phyloP scores from a whole-genome alignment of 2,888 invertebrate species.

The Tyria jacobaeae region DNA sequence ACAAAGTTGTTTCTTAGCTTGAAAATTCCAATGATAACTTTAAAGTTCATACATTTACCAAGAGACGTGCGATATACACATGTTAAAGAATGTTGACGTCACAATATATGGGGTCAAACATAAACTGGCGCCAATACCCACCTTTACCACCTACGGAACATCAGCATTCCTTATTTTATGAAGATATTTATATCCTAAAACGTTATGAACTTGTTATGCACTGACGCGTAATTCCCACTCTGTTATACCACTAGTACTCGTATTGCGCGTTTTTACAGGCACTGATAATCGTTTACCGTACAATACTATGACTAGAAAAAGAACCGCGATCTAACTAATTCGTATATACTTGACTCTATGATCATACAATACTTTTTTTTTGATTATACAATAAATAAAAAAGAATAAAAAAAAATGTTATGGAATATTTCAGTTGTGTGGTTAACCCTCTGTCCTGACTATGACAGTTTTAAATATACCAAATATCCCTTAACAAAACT shows the following conservation, averaged over 20 bases:
- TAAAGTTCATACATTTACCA: background rate
- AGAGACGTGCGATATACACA: background rate
- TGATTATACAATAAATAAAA: no score
- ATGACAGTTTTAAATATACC: no score
- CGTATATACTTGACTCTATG: no score
- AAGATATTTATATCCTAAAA: slow-evolving; percentile 26
- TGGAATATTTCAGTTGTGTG: no score
- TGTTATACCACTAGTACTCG: background rate
- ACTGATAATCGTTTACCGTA: background rate
- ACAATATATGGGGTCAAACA: slow-evolving; percentile 23
- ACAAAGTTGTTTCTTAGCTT: background rate
- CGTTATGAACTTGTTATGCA: background rate
- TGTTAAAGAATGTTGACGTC: slow-evolving; percentile 12
- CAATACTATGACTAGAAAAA: background rate
- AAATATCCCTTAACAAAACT: no score
- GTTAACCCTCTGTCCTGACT: no score
- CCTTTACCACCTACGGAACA: slow-evolving; percentile 13
- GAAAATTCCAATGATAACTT: background rate
- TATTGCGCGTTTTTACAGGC: background rate
- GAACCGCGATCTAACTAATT: no score
- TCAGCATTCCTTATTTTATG: slow-evolving; percentile 31
- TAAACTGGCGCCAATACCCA: slow-evolving; percentile 25
- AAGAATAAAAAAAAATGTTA: no score
- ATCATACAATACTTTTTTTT: no score
- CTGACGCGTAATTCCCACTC: background rate